These are phyloP conservation scores for Bradypus variegatus DNA, from an alignment of 2,797 vertebrate genomes.

Conservation along the genomic window DNA sequence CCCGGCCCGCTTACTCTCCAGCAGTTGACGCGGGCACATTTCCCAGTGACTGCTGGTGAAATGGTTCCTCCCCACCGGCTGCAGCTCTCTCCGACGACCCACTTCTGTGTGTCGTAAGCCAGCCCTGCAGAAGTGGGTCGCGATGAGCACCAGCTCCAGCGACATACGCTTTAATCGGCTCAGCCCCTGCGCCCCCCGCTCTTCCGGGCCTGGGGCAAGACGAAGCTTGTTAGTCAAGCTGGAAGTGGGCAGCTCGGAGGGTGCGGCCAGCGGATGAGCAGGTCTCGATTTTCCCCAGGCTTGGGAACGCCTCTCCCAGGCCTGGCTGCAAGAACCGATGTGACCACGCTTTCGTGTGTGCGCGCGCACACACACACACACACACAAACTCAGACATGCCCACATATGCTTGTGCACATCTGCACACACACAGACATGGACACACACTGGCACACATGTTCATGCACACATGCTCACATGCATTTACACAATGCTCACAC, in stretches of 20 bases:
- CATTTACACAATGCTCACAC: too few relatives aligned
- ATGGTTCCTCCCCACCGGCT: slow-evolving; percentile 57
- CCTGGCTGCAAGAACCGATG: neutral
- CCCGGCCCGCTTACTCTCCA: slow-evolving; percentile 54
- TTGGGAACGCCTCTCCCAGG: neutral
- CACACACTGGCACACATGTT: too few relatives aligned
- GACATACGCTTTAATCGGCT: slow-evolving; percentile 54
- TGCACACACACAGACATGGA: too few relatives aligned
- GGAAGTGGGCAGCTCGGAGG: slow-evolving; percentile 34
- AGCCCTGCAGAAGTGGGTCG: slow-evolving; percentile 69
- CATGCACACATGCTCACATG: too few relatives aligned
- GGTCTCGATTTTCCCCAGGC: neutral
- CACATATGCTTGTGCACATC: too few relatives aligned
- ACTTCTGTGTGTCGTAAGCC: slow-evolving; percentile 65
- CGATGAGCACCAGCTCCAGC: slow-evolving; percentile 16
- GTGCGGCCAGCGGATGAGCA: neutral
- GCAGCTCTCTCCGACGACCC: slow-evolving; percentile 65
- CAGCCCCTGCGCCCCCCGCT: slow-evolving; percentile 56
- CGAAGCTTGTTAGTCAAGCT: slow-evolving; percentile 32
- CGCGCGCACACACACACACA: too few relatives aligned
- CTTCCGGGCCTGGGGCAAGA: slow-evolving; percentile 34
- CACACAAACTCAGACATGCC: too few relatives aligned
- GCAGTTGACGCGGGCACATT: slow-evolving; percentile 30
- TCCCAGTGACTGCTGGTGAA: slow-evolving; percentile 50
- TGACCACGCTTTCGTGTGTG: too few relatives aligned